Base-by-base conservation (phyloP, 2,888 invertebrate genomes). In the Sturmia bella region DNA sequence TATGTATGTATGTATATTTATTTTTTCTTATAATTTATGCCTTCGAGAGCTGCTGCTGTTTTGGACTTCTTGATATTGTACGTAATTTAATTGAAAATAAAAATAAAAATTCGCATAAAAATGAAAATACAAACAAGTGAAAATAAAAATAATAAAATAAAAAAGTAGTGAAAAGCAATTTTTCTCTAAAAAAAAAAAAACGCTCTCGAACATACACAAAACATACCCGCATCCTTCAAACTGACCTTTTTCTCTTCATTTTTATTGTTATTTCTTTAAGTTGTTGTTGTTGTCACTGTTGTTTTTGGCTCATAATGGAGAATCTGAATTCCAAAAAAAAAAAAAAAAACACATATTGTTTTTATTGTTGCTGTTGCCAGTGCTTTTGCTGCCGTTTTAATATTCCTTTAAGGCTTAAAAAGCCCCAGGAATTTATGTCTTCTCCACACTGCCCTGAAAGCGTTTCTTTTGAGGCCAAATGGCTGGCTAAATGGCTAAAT, bases 1-100 rank as follows among this genome's bases (percentile, higher is more conserved):
- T 21, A 19, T 54, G 19, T 70, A 70, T 59, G 37, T 13, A 2
- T 37, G 15, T 57, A 45, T 64, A 37, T 41, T 45, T 69, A 15
- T 43, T 52, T 27, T 50, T 63, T 57, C 63, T 37, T 27, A 45
- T 24, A 54, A 61, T 75, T 80, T 76, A 61, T 52, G 56, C 52
- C 61, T 73, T 72, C 48, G 24, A 68, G 19, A 32, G 64, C 48
- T 63, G 63, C 15, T 57, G 54, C 54, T 52, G 50, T 15, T 63
- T 68, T 39, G 15, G 13, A 24, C 13, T 37, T 17, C 39, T 37
- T 17, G 61, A 43, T 48, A 39, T 32, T 82, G 63, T 75, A 82
- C 78, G 78, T 74, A 75, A 78, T 82, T 82, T 82, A 82, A 82
- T 82, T 82, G 82, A 82, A 82, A 74, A 82, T 78, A 77, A 81